A percentile compares a stretch with the other conserved stretches of the same genome.
Evolutionary conservation across 2,113 vertebrate species (phyloP).

Genomic region (Oreochromis aureus): DNA sequence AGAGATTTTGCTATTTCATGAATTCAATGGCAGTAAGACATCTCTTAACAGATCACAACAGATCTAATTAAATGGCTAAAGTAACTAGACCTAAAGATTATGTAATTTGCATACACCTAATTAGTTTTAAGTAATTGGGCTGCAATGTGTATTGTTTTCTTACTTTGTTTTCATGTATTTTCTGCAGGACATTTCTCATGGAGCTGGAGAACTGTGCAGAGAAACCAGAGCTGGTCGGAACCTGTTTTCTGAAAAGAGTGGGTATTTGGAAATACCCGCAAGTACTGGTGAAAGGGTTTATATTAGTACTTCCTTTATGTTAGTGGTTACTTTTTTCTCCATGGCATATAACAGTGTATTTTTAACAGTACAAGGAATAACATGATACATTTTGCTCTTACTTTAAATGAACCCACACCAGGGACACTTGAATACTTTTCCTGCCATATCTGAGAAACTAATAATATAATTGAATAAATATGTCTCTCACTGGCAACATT

Average conservation of each 20-base stretch:
- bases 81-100: neutral
- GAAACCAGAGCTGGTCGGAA: slow-evolving; percentile 86
- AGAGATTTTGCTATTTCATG: neutral
- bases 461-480: neutral
- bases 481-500: neutral
- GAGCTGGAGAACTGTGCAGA: slow-evolving; percentile 88
- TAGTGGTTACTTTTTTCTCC: neutral
- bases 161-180: neutral
- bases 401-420: neutral
- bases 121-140: neutral
- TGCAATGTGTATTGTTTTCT: neutral
- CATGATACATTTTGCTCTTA: neutral
- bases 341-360: neutral
- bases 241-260: slow-evolving; percentile 92
- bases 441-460: neutral
- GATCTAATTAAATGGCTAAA: neutral
- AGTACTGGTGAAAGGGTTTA: neutral
- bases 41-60: neutral
- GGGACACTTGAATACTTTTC: neutral
- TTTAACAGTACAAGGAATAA: neutral
- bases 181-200: slow-evolving; percentile 84
- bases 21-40: neutral
- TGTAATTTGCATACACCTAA: neutral
- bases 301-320: neutral
- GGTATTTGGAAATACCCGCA: slow-evolving; percentile 23